Conservation (phyloP, 2,113 vertebrate species). For the Hemiscyllium ocellatum region DNA sequence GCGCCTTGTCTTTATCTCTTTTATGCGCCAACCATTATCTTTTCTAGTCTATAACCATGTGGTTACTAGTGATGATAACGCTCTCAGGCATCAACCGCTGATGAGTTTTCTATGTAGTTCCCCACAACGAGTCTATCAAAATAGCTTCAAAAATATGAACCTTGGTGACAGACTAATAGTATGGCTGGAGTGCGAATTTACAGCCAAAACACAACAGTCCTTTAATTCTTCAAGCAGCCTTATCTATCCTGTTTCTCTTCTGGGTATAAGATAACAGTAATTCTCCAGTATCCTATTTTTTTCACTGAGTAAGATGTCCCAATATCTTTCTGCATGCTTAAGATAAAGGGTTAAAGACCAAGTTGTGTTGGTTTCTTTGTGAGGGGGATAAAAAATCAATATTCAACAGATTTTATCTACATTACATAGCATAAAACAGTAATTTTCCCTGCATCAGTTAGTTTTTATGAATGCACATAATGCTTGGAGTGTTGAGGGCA, state of each 20-base stretch:
- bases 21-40: slow-evolving; percentile 94
- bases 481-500: slow-evolving; percentile 96
- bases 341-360: slow-evolving; percentile 99
- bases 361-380: slow-evolving; percentile 82
- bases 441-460: slow-evolving; percentile 73
- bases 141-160: slow-evolving; percentile 76
- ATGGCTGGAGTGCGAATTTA: slow-evolving; percentile 79
- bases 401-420: slow-evolving; percentile 96
- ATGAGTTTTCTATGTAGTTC: slow-evolving; percentile 93
- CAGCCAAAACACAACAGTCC: slow-evolving; percentile 77
- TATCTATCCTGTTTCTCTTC: slow-evolving; percentile 91
- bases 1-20: slow-evolving; percentile 89
- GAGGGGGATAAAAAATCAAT: slow-evolving; percentile 75
- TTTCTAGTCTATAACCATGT: slow-evolving; percentile 91
- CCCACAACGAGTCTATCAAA: slow-evolving; percentile 94
- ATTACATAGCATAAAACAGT: slow-evolving; percentile 76
- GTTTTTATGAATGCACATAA: slow-evolving; percentile 79
- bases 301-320: slow-evolving; percentile 76
- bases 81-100: slow-evolving; percentile 89
- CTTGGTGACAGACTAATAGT: slow-evolving; percentile 79
- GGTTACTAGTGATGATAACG: slow-evolving; percentile 93
- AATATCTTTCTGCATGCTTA: slow-evolving; percentile 91
- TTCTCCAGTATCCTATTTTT: slow-evolving; percentile 84
- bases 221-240: slow-evolving; percentile 82
- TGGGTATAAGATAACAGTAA: slow-evolving; percentile 97